Evolutionary conservation across 1,140 invertebrate genomes (phyloP).

Genomic region (Sitodiplosis mosellana): DNA sequence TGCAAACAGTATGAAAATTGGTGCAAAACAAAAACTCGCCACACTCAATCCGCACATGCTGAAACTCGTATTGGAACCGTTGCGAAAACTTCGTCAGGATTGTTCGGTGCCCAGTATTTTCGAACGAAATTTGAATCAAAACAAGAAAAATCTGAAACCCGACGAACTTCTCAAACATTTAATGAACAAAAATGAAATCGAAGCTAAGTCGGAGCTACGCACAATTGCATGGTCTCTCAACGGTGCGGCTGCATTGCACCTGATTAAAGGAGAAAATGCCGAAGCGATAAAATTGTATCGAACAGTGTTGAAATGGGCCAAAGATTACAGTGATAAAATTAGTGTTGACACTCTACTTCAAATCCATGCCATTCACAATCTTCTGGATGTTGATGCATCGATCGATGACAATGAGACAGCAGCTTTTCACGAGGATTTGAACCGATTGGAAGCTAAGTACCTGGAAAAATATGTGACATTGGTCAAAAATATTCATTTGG

Average conservation of each 20-base stretch:
- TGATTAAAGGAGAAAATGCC: slow-evolving; percentile 33
- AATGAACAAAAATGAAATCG: slow-evolving; percentile 39
- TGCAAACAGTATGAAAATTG: neutral
- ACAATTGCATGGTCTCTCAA: slow-evolving; percentile 42
- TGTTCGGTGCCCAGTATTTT: slow-evolving; percentile 44
- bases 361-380: slow-evolving; percentile 51
- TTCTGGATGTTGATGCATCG: slow-evolving; percentile 27
- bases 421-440: too few species aligned
- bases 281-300: slow-evolving; percentile 41
- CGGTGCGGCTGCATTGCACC: slow-evolving; percentile 37
- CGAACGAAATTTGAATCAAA: slow-evolving; percentile 1
- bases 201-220: slow-evolving; percentile 47
- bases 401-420: too few species aligned
- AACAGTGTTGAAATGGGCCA: slow-evolving; percentile 32
- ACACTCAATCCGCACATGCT: slow-evolving; percentile 6
- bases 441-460: slow-evolving; percentile 36
- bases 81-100: slow-evolving; percentile 47
- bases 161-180: slow-evolving; percentile 45
- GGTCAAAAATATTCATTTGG: too few species aligned
- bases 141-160: slow-evolving; percentile 24
- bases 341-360: slow-evolving; percentile 31
- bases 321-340: slow-evolving; percentile 24
- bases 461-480: slow-evolving; percentile 28
- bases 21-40: neutral
- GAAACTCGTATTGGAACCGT: slow-evolving; percentile 33